These are phyloP conservation scores for Sprattus sprattus DNA, from an alignment of 2,113 vertebrate genomes.

Conservation along the genomic window DNA sequence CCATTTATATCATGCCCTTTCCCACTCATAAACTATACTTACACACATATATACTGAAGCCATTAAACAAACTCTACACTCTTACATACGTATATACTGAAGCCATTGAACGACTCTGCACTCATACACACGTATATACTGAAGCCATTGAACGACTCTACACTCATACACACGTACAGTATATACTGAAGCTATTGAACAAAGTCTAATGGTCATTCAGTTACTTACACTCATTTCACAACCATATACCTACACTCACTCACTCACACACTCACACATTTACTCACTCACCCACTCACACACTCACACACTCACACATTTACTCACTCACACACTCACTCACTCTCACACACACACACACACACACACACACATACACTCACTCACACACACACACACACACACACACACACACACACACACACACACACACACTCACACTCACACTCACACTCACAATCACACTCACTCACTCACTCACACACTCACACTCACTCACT, in stretches of 20 bases:
- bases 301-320: too few species aligned
- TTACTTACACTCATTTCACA: background rate
- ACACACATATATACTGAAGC: too few species aligned
- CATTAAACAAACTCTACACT: too few species aligned
- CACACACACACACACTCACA: constrained; percentile 14
- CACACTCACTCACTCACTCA: constrained; percentile 18
- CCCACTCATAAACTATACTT: too few species aligned
- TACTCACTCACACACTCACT: too few species aligned
- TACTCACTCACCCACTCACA: too few species aligned
- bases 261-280: too few species aligned
- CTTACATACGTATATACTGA: too few species aligned
- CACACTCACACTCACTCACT: background rate
- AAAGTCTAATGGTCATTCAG: background rate
- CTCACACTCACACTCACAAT: background rate
- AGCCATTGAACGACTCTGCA: too few species aligned
- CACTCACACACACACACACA: constrained; percentile 15
- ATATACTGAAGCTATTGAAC: background rate
- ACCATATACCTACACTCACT: too few species aligned
- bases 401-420: background rate
- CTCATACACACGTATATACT: too few species aligned
- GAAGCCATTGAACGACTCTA: background rate
- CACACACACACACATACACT: background rate
- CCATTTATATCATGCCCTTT: too few species aligned
- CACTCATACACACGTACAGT: background rate
- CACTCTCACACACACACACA: background rate